Conservation (phyloP, 2,113 vertebrate species). For the Hirundichthys speculiger region DNA sequence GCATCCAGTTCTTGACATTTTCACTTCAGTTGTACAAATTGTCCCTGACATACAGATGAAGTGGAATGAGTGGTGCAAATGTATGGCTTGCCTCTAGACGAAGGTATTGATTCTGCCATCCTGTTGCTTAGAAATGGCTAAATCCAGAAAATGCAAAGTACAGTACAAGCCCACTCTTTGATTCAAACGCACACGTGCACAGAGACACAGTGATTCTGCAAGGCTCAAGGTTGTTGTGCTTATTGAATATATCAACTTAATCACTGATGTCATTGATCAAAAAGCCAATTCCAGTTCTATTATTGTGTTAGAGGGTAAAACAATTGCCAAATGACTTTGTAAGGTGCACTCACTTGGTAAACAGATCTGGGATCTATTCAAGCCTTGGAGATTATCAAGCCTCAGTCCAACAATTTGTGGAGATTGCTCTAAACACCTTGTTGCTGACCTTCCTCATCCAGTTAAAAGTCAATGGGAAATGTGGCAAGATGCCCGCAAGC, state of each 20-base stretch:
- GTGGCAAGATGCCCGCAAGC: conserved; percentile 66
- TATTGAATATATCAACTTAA: conserved; percentile 83
- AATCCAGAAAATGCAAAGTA: neutral
- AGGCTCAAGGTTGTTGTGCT: conserved; percentile 79
- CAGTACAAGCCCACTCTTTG: conserved; percentile 12
- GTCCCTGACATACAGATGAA: too few relatives aligned
- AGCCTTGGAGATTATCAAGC: conserved; percentile 78
- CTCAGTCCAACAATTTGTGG: conserved; percentile 76
- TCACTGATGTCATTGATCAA: conserved; percentile 83
- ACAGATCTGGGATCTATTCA: conserved; percentile 80
- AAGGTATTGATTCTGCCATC: neutral
- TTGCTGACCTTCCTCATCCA: conserved; percentile 71
- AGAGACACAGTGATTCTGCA: conserved; percentile 45
- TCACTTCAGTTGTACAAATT: too few relatives aligned
- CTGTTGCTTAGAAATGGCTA: neutral
- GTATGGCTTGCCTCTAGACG: neutral
- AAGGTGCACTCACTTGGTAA: conserved; percentile 78
- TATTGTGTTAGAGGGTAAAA: conserved; percentile 78
- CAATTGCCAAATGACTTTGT: conserved; percentile 81
- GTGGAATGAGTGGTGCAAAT: neutral
- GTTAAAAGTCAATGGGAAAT: conserved; percentile 77
- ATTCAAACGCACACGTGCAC: conserved; percentile 22
- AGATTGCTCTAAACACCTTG: conserved; percentile 77
- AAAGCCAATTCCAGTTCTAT: conserved; percentile 81
- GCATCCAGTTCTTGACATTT: too few relatives aligned